Evolutionary conservation across 2,797 vertebrate genomes (phyloP), one percentile per base, ranked within the genome.

Genomic region (Astyanax mexicanus): DNA sequence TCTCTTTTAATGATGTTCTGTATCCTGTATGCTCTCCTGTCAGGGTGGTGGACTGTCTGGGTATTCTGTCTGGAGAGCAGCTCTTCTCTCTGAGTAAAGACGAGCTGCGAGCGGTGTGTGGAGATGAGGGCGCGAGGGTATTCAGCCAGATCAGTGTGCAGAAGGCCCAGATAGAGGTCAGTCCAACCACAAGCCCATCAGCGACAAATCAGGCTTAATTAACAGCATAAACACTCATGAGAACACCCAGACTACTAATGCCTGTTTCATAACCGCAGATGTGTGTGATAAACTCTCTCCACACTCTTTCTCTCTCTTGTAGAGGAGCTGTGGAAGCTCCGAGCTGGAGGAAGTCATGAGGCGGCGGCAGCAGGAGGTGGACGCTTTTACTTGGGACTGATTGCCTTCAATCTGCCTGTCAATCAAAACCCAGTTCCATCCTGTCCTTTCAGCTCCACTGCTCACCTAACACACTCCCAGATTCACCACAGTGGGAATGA

Each of bases 41-140:
- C 80, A 95, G 95, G 82, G 92, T 91, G 1, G 89, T 94, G 85
- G 91, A 91, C 27, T 89, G 93, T 78, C 86, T 96, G 71, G 93
- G 95, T 45, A 91, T 94, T 77, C 89, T 95, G 68, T 95, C 92
- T 0, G 93, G 94, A 25, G 91, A 92, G 15, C 94, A 96, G 84
- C 91, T 96, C 75, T 96, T 95, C 89, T 95, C 94, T n/a, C 92
- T 95, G 44, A 95, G 92, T 85, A 95, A 94, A 77, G 94, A 94
- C 2, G 95, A 96, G 80, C 82, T 96, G 80, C 93, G 88, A 85
- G 93, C 92, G 45, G 94, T 95, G 77, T 95, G 95, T 12, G 93
- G 94, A 1, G 93, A 94, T 27, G 94, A 96, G 55, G 94, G 95
- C 9, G 87, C 84, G 38, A 87, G 93, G 13, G 94, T 95, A 19